These are phyloP conservation scores for Sepioteuthis lessoniana DNA, from an alignment of 2,888 invertebrate species.

Conservation along the genomic window DNA sequence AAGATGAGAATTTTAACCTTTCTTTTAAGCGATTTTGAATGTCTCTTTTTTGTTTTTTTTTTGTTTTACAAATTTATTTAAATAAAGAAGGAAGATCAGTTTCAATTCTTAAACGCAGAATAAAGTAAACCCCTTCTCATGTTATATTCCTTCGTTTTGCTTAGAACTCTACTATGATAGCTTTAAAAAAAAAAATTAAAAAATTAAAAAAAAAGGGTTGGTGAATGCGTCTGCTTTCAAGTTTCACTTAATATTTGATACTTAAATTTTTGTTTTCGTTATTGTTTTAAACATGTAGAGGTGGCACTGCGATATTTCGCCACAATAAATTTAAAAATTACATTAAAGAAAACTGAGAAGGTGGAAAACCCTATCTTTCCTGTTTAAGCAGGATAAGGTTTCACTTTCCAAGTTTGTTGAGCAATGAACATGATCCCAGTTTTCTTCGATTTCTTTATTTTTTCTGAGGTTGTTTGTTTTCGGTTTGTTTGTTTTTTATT, in stretches of 20 bases:
- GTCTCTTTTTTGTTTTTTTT: too few species aligned
- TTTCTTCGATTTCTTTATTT: not conserved
- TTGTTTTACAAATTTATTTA: too few species aligned
- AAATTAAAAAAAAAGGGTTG: too few species aligned
- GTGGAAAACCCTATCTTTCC: not conserved
- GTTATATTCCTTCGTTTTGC: not conserved
- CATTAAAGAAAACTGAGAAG: not conserved
- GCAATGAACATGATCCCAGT: not conserved
- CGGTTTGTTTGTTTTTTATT: not conserved
- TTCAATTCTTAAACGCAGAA: not conserved
- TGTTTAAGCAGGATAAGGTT: conserved; percentile 4
- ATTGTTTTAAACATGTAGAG: not conserved
- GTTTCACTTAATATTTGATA: not conserved
- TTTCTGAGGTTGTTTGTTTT: not conserved
- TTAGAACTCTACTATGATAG: not conserved
- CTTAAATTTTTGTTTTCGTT: not conserved
- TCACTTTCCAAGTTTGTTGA: not conserved
- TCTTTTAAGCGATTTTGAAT: too few species aligned
- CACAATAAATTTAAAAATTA: not conserved
- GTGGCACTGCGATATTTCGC: not conserved
- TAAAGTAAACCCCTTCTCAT: not conserved
- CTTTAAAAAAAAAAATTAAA: too few species aligned
- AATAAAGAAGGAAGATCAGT: not conserved
- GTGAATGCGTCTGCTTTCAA: not conserved
- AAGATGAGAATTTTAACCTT: too few species aligned